Conservation (phyloP, 2,888 invertebrate genomes). For the Mythimna loreyi region DNA sequence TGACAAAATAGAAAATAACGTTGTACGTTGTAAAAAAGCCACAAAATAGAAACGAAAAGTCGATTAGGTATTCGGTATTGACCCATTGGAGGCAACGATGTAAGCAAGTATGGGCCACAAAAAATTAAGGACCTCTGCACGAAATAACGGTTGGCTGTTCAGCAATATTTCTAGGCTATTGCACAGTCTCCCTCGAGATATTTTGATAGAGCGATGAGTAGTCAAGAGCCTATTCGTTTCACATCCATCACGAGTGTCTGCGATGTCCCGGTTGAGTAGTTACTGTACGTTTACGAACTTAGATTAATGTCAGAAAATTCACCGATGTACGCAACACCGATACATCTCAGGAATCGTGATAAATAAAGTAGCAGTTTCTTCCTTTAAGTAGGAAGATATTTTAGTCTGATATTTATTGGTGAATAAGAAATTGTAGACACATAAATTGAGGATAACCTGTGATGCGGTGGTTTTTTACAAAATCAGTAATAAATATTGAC, state of each 20-base stretch:
- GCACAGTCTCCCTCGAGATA: conserved; percentile 66
- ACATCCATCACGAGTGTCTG: conserved; percentile 72
- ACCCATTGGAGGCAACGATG: conserved; percentile 1
- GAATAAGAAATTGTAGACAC: not conserved
- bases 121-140: conserved; percentile 41
- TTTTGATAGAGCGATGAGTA: conserved; percentile 71
- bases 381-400: conserved; percentile 2
- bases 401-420: not conserved
- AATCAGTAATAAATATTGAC: too few relatives aligned
- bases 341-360: conserved; percentile 21
- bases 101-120: conserved; percentile 28
- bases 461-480: not conserved
- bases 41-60: conserved; percentile 16
- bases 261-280: conserved; percentile 61
- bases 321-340: conserved; percentile 13
- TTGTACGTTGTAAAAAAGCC: not conserved
- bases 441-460: not conserved
- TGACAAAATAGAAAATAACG: not conserved
- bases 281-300: conserved; percentile 60
- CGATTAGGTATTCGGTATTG: conserved; percentile 16
- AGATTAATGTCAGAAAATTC: conserved; percentile 54
- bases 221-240: conserved; percentile 72
- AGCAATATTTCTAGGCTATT: conserved; percentile 59
- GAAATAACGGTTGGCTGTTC: conserved; percentile 46
- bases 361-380: conserved; percentile 21